Base-by-base conservation (phyloP, 2,797 vertebrate genomes). In the Tapirus indicus region DNA sequence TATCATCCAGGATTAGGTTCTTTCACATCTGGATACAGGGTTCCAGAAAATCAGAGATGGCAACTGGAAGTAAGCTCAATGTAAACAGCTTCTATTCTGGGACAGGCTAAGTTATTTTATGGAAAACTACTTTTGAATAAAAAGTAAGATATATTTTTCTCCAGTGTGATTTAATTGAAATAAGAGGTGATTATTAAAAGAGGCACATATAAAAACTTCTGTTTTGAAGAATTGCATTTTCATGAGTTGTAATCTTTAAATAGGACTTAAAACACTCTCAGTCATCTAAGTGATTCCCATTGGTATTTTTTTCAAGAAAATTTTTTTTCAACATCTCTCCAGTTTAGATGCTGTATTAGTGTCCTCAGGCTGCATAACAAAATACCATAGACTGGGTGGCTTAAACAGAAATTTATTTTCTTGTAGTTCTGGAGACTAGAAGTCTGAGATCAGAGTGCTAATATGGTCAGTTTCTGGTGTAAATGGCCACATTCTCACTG, bases 131-230 rank as follows among this genome's bases (percentile, higher is more conserved):
- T 89, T 91, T 86, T 38, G 2, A 79, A 60, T 52, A 82, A 38
- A 62, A 62, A n/a, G 44, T 44, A 11, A 1, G 38, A 38, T 41
- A n/a, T n/a, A 52, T 52, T 71, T 62, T 66, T 74, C 14, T 78
- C 29, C 14, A 95, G 32, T 77, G 25, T 83, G 21, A 49, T 90
- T 93, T 82, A 91, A 68, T n/a, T 66, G 27, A 85, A 91, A 20
- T 54, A 68, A 79, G 38, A 32, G 2, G 1, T 88, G 41, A 72
- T 5, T 72, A 29, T 90, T 82, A 84, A 64, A 69, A 23, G 13
- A 71, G 14, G 13, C 7, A 77, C 3, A 71, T 38, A 56, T 56
- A 38, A 23, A 62, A 58, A 44, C 9, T 60, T 49, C 25, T 11
- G 6, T 80, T 52, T 88, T 44, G 27, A 17, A 66, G 11, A 60